Conservation (phyloP, 1,140 invertebrate species). For the Papilio aristodemus region DNA sequence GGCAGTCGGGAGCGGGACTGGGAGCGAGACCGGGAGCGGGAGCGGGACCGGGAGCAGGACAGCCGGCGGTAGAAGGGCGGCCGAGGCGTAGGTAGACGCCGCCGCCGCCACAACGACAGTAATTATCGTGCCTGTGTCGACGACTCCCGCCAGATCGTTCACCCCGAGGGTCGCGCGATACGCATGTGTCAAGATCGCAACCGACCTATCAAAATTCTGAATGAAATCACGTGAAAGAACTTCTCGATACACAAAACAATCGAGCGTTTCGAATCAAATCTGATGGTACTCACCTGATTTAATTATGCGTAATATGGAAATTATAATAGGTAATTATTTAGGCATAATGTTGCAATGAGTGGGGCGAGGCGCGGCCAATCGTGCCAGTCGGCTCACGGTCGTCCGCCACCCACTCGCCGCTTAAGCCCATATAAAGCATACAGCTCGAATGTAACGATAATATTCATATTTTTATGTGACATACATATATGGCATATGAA, state of each 20-base stretch:
- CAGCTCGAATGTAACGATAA: conserved; percentile 56
- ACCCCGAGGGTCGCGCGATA: conserved; percentile 67
- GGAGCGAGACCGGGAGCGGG: too few species aligned
- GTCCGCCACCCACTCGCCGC: conserved; percentile 69
- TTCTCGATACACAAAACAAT: conserved; percentile 17
- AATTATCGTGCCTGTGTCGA: conserved; percentile 71
- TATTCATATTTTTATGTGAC: conserved; percentile 69
- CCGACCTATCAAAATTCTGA: conserved; percentile 54
- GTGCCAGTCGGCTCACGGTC: conserved; percentile 68
- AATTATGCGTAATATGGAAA: conserved; percentile 46
- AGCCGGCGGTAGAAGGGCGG: conserved; percentile 52
- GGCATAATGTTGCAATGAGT: conserved; percentile 60
- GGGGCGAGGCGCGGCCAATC: conserved; percentile 60
- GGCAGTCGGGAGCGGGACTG: neutral
- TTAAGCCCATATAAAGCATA: conserved; percentile 76
- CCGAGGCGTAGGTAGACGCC: conserved; percentile 52
- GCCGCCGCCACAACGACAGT: conserved; percentile 56
- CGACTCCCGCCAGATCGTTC: conserved; percentile 68
- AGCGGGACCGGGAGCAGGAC: conserved; percentile 19
- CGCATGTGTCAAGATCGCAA: conserved; percentile 57
- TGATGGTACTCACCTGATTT: conserved; percentile 1
- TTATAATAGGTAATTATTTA: conserved; percentile 65
- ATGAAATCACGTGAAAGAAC: conserved; percentile 39
- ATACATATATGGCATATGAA: conserved; percentile 45
- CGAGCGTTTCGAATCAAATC: neutral